Base-by-base conservation (phyloP, 2,888 invertebrate genomes). In the Sphaeridia pumilis region DNA sequence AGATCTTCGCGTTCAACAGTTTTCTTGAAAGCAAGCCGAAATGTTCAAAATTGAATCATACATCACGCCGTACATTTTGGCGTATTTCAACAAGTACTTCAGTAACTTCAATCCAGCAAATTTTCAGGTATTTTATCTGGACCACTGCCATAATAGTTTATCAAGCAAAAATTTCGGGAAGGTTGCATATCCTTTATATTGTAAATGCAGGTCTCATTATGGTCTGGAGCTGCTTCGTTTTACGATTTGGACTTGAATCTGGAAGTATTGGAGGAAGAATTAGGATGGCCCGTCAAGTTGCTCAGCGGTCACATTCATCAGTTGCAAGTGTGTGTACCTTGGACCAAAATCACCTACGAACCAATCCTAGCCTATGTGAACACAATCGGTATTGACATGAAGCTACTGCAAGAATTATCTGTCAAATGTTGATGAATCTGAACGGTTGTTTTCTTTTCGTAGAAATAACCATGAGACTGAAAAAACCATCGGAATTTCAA, bases 11-110 rank as follows among this genome's bases (percentile, higher is more conserved):
- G n/a, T n/a, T n/a, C n/a, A n/a, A n/a, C n/a, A n/a, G n/a, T n/a
- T n/a, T n/a, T n/a, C n/a, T n/a, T n/a, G n/a, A n/a, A n/a, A n/a
- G n/a, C n/a, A n/a, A n/a, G n/a, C n/a, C n/a, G n/a, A n/a, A 60
- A 93, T 93, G 93, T 92, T 93, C 70, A 88, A 87, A 74, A 77
- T 93, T 62, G 93, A 94, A 72, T 90, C 90, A 1, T 94, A 93
- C 70, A 83, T 95, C 53, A 88, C 93, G 56, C 92, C 93, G 2
- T 83, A 93, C 66, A 76, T 95, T 67, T 76, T 94, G 64, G 89
- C 89, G 70, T 90, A 94, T 76, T 86, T 94, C 58, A 90, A 92
- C 69, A 89, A 90, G 73, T 92, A 90, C 75, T 87, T 90, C 34
- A 84, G 84, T 68, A 87, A 90, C 72, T 84, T 94, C 66, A 83